Percentiles rank a stretch among this genome's conserved stretches.
These are phyloP conservation scores for Rhynchonycteris naso DNA, from an alignment of 2,797 vertebrate species.

Conservation along the genomic window DNA sequence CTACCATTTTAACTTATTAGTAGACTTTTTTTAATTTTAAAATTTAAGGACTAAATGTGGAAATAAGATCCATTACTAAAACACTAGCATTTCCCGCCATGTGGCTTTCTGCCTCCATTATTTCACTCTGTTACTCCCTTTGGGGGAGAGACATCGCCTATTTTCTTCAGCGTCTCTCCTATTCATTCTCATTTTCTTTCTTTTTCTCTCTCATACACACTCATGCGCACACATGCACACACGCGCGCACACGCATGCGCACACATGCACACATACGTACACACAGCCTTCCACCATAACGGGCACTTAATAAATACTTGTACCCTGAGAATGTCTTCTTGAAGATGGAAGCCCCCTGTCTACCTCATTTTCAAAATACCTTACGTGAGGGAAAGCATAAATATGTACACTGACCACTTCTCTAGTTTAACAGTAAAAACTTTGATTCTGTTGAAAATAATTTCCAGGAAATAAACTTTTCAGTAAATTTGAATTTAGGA, in stretches of 20 bases:
- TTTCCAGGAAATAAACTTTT: constrained; percentile 2
- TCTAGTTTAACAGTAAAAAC: background rate
- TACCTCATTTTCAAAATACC: constrained; percentile 35
- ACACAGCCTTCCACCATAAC: background rate
- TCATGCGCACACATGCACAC: too few species aligned
- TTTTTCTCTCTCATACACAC: too few species aligned
- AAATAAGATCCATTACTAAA: constrained; percentile 42
- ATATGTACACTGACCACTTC: background rate
- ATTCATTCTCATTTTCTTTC: background rate
- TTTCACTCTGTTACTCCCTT: background rate
- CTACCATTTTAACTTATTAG: constrained; percentile 9
- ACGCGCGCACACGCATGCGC: too few species aligned
- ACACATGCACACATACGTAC: background rate
- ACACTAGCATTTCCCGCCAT: background rate
- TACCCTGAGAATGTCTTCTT: background rate
- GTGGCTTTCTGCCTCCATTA: background rate
- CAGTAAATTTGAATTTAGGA: constrained; percentile 43
- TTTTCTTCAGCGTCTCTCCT: background rate
- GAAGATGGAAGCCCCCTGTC: background rate
- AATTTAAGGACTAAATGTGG: constrained; percentile 25
- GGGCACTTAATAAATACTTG: background rate
- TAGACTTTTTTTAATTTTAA: constrained; percentile 26
- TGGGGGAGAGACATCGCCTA: background rate
- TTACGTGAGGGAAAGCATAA: background rate
- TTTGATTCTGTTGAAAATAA: constrained; percentile 42